A percentile compares a stretch with the other conserved stretches of the same genome.
These are phyloP conservation scores for Onchidella celtica DNA, from an alignment of 2,888 invertebrate genomes.

Conservation along the genomic window DNA sequence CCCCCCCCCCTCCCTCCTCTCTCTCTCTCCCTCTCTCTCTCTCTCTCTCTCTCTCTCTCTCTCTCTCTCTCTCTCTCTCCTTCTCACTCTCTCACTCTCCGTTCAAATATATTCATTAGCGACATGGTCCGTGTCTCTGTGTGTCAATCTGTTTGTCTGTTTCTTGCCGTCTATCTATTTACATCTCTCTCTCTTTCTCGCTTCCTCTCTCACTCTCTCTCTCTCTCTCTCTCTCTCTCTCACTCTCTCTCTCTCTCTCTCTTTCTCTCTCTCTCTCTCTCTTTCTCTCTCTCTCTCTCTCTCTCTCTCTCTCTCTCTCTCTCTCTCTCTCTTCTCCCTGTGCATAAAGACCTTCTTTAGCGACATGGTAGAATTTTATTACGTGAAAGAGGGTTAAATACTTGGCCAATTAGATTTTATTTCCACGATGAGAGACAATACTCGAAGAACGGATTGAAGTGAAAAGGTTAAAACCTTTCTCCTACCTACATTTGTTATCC, in stretches of 20 bases:
- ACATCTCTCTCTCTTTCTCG: slow-evolving; percentile 37
- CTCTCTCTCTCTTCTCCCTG: slow-evolving; percentile 1
- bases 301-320: slow-evolving; percentile 28
- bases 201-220: neutral
- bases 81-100: slow-evolving; percentile 12
- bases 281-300: slow-evolving; percentile 1
- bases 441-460: too few species aligned
- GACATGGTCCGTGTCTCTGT: neutral
- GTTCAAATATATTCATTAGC: neutral
- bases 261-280: slow-evolving; percentile 9
- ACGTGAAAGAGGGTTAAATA: too few species aligned
- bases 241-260: slow-evolving; percentile 8
- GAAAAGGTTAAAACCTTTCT: too few species aligned
- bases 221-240: slow-evolving; percentile 6
- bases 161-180: slow-evolving; percentile 24
- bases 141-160: slow-evolving; percentile 28
- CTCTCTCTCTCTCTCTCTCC: slow-evolving; percentile 15
- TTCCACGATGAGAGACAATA: too few species aligned
- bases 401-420: too few species aligned
- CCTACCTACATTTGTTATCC: too few species aligned
- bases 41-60: neutral
- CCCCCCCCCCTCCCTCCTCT: too few species aligned
- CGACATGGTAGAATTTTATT: neutral
- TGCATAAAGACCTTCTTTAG: neutral
- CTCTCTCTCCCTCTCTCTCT: too few species aligned